phyloP scores from a whole-genome alignment of 2,888 invertebrate species.

The Polylopha cassiicola region DNA sequence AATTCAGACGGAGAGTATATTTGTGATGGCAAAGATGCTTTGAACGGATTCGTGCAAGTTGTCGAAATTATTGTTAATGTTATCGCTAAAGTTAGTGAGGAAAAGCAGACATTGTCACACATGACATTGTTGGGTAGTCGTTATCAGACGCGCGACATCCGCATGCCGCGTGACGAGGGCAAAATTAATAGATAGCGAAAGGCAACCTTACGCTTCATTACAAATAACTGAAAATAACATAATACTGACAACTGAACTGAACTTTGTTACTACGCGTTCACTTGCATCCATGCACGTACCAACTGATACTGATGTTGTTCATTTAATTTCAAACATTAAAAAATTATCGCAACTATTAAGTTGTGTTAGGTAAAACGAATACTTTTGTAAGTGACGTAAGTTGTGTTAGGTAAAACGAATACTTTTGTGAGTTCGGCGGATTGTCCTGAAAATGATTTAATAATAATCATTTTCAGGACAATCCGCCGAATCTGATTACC shows the following conservation, averaged over 20 bases:
- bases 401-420: too few species aligned
- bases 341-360: too few species aligned
- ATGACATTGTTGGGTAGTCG: conserved; percentile 26
- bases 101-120: conserved; percentile 29
- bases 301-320: too few species aligned
- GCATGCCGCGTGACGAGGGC: conserved; percentile 52
- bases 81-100: conserved; percentile 40
- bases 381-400: too few species aligned
- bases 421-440: too few species aligned
- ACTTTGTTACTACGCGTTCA: too few species aligned
- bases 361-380: too few species aligned
- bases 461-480: conserved; percentile 6
- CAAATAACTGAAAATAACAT: conserved; percentile 24
- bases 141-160: conserved; percentile 48
- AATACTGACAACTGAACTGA: conserved; percentile 16
- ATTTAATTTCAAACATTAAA: too few species aligned
- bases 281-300: too few species aligned
- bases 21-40: too few species aligned
- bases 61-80: conserved; percentile 16
- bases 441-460: too few species aligned
- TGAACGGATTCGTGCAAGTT: conserved; percentile 7
- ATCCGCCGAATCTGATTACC: conserved; percentile 5
- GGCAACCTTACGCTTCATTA: conserved; percentile 24
- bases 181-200: conserved; percentile 33
- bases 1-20: too few species aligned